Evolutionary conservation across 2,888 invertebrate species (phyloP).

Genomic region (Neoitamus cyanurus): DNA sequence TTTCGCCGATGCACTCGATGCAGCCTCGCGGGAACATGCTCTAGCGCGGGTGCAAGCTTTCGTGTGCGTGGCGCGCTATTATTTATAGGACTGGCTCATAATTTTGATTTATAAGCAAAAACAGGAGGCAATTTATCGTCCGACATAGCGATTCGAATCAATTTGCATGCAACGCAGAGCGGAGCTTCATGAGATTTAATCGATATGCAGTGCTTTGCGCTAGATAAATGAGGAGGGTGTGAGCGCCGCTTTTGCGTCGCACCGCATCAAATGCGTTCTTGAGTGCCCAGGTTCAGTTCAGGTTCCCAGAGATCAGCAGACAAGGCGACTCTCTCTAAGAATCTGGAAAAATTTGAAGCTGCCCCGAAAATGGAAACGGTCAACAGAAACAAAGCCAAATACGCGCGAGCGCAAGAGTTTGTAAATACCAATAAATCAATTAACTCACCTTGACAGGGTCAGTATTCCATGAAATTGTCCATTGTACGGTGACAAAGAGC

Average conservation of each 20-base stretch:
- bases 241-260: background rate
- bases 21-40: background rate
- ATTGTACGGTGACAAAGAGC: slow-evolving; percentile 55
- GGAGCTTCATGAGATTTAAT: background rate
- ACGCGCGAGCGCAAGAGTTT: slow-evolving; percentile 51
- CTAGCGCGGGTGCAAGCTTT: background rate
- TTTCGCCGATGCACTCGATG: background rate
- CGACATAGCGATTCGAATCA: background rate
- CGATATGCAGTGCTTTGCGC: background rate
- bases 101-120: slow-evolving; percentile 1
- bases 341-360: slow-evolving; percentile 5
- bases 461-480: slow-evolving; percentile 57
- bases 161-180: background rate
- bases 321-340: slow-evolving; percentile 14
- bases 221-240: background rate
- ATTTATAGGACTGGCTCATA: background rate
- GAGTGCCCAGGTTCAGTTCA: background rate
- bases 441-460: slow-evolving; percentile 57
- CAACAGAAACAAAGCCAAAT: slow-evolving; percentile 17
- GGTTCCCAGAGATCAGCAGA: background rate
- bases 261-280: background rate
- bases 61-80: background rate
- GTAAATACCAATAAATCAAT: slow-evolving; percentile 66
- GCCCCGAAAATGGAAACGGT: slow-evolving; percentile 19
- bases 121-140: background rate